Evolutionary conservation across 2,797 vertebrate species (phyloP).

Genomic region (Phataginus tricuspis): DNA sequence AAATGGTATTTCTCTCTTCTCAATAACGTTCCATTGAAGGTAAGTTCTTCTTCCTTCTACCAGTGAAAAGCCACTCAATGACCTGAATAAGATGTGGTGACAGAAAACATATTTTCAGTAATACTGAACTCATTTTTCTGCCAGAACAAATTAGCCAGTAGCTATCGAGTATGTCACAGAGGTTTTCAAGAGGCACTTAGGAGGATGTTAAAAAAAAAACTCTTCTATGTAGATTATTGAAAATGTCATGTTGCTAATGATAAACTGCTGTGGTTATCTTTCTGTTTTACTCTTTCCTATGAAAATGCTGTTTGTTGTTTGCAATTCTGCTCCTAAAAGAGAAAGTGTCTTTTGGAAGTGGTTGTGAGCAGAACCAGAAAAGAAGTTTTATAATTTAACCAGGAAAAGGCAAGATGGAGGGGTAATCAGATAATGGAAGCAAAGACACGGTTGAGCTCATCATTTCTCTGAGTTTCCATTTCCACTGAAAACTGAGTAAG

Average conservation of each 20-base stretch:
- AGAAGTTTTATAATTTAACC: background rate
- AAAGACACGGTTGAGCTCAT: background rate
- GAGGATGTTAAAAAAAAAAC: slow-evolving; percentile 39
- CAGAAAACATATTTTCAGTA: slow-evolving; percentile 73
- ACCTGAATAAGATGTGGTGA: slow-evolving; percentile 73
- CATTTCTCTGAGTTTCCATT: background rate
- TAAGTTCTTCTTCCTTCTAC: slow-evolving; percentile 48
- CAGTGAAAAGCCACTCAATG: slow-evolving; percentile 63
- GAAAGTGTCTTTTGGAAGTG: slow-evolving; percentile 45
- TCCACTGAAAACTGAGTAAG: background rate
- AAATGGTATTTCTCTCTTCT: slow-evolving; percentile 74
- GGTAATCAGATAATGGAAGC: background rate
- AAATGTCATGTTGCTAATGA: slow-evolving; percentile 63
- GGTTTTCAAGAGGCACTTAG: slow-evolving; percentile 76
- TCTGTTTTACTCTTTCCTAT: background rate
- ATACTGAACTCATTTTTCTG: slow-evolving; percentile 75
- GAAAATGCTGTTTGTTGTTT: slow-evolving; percentile 31
- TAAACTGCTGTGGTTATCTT: slow-evolving; percentile 35
- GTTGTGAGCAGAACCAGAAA: background rate
- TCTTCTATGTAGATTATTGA: slow-evolving; percentile 64
- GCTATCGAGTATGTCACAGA: slow-evolving; percentile 48
- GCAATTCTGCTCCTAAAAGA: background rate
- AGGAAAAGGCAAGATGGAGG: background rate
- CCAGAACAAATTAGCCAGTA: slow-evolving; percentile 76
- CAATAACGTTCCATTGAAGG: slow-evolving; percentile 37